Evolutionary conservation across 1,140 invertebrate genomes (phyloP), one percentile per base, ranked within the genome.

Genomic region (Venustaconcha ellipsiformis): DNA sequence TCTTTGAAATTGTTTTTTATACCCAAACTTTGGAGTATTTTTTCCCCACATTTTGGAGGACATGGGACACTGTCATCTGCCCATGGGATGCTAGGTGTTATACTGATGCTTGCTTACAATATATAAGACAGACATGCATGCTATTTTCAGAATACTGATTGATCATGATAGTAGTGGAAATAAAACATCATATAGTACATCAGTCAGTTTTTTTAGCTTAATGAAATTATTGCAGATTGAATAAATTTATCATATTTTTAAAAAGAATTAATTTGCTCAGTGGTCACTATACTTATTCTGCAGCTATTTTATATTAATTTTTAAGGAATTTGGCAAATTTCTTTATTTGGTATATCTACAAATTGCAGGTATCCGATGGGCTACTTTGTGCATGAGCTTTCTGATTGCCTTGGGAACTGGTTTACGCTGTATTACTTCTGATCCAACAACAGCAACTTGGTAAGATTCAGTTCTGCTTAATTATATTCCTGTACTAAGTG

Each of bases 351-450:
- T 11, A 6, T 15, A n/a, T 15, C 60, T 78, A 15, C 17, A 23
- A 8, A 18, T 76, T 70, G 15, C 55, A 86, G 87, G 86, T 23
- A 78, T 90, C 37, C 74, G 87, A 57, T 72, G 72, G 37, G 82
- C 86, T 0, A 80, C 80, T 72, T 30, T 90, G 14, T 57, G 85
- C 6, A 79, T 81, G 14, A 73, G 76, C 2, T 66, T 78, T 58
- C 70, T 87, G 18, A 74, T 87, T 63, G 82, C 78, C 13, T 23
- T 79, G 17, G 86, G 84, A 30, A 80, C 83, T 58, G 80, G 76
- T n/a, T 48, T 88, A 14, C 78, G 86, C 77, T 88, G 87, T 73
- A 80, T 89, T 65, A 82, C 85, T 14, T 72, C 78, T 59, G 78
- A 86, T 18, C 76, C 76, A 15, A 74, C 77, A 0, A 72, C 72